Evolutionary conservation across 2,797 vertebrate genomes (phyloP).

Genomic region (Lophotriccus pileatus): DNA sequence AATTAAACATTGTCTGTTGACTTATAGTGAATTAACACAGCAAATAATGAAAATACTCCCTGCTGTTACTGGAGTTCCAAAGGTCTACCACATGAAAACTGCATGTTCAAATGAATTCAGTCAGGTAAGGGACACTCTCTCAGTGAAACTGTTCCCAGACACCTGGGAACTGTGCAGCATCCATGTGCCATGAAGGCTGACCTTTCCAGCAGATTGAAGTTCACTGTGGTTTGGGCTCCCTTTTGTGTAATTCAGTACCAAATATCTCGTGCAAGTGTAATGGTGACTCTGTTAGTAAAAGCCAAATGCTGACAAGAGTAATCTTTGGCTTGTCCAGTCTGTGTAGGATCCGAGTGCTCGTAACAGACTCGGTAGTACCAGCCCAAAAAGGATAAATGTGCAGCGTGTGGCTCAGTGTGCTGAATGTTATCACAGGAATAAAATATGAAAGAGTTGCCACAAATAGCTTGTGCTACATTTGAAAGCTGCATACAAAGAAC

Average conservation of each 20-base stretch:
- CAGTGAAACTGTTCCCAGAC: not conserved
- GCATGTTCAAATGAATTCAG: not conserved
- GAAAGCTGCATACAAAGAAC: not conserved
- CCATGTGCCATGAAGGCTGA: not conserved
- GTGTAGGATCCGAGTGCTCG: not conserved
- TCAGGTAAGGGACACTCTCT: not conserved
- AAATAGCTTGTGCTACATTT: not conserved
- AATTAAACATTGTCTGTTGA: not conserved
- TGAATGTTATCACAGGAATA: not conserved
- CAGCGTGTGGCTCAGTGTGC: not conserved
- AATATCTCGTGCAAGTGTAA: not conserved
- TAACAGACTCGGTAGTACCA: not conserved
- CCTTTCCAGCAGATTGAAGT: not conserved
- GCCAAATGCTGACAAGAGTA: not conserved
- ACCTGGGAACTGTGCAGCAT: not conserved
- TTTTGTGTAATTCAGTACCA: not conserved
- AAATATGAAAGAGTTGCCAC: not conserved
- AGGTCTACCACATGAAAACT: not conserved
- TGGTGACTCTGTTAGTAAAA: not conserved
- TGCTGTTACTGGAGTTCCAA: not conserved
- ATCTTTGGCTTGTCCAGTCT: not conserved
- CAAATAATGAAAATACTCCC: not conserved
- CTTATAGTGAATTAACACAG: not conserved
- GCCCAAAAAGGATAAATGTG: not conserved
- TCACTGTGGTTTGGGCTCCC: not conserved